Percentiles rank a stretch among this genome's conserved stretches.
Conservation (phyloP, 2,888 invertebrate genomes). For the Noctua pronuba region DNA sequence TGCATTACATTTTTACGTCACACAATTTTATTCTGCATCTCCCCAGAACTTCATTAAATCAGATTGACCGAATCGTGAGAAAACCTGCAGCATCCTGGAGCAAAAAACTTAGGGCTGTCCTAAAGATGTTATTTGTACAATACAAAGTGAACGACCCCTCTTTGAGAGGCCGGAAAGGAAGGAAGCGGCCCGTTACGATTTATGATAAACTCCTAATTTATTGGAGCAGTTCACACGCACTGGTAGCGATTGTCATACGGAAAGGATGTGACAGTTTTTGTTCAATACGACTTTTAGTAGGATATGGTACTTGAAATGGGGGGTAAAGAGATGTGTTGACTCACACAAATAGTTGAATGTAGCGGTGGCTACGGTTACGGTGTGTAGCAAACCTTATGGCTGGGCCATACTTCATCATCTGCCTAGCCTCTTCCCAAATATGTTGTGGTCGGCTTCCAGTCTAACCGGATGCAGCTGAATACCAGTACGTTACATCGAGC, state of each 20-base stretch:
- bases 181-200: constrained; percentile 72
- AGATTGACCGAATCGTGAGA: constrained; percentile 48
- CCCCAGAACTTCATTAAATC: not conserved
- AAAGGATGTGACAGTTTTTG: constrained; percentile 63
- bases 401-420: not conserved
- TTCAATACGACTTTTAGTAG: constrained; percentile 38
- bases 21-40: not conserved
- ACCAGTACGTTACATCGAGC: not conserved
- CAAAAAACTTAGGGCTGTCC: constrained; percentile 46
- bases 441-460: not conserved
- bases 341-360: not conserved
- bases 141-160: constrained; percentile 42
- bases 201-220: constrained; percentile 54
- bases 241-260: constrained; percentile 46
- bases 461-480: not conserved
- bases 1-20: not conserved
- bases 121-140: constrained; percentile 49
- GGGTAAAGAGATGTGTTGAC: not conserved
- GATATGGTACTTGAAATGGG: constrained; percentile 24
- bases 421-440: not conserved
- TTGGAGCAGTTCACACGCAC: constrained; percentile 73
- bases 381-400: not conserved
- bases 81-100: constrained; percentile 33
- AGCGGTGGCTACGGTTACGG: not conserved
- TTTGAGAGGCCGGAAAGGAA: constrained; percentile 62